Evolutionary conservation across 2,797 vertebrate species (phyloP).

Genomic region (Toxotes lorentzi): DNA sequence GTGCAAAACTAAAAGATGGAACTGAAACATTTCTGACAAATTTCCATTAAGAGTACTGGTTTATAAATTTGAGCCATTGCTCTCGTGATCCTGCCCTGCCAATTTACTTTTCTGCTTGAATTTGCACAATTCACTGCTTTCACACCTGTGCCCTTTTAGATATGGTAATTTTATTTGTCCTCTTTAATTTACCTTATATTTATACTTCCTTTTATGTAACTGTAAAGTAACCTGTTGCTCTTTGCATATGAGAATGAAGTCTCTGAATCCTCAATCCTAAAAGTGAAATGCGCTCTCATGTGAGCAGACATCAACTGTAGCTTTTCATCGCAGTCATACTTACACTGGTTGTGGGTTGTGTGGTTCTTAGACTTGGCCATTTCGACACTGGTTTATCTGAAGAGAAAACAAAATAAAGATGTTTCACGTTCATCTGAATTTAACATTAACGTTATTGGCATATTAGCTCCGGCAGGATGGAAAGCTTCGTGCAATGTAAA

Average conservation of each 20-base stretch:
- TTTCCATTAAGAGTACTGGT: fast-evolving
- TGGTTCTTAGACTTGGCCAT: constrained; percentile 99
- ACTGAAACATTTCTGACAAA: fast-evolving
- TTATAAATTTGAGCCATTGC: background rate
- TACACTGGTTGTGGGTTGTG: constrained; percentile 99
- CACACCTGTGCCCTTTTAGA: no score
- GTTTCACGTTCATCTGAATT: fast-evolving
- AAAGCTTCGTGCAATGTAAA: fast-evolving
- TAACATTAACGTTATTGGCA: background rate
- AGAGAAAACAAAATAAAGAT: background rate
- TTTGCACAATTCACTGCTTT: background rate
- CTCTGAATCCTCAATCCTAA: no score
- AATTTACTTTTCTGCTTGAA: background rate
- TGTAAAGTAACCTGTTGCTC: background rate
- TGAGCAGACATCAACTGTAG: background rate
- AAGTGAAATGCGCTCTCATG: no score
- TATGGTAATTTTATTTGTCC: no score
- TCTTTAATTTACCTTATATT: no score
- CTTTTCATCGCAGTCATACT: constrained; percentile 68
- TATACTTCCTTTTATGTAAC: background rate
- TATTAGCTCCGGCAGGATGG: background rate
- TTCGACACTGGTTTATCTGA: constrained; percentile 70
- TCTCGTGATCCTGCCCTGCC: background rate
- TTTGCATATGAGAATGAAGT: background rate
- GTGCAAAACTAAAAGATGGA: background rate